These are phyloP conservation scores for Tipula confusa DNA, from an alignment of 2,888 invertebrate genomes.

Conservation along the genomic window DNA sequence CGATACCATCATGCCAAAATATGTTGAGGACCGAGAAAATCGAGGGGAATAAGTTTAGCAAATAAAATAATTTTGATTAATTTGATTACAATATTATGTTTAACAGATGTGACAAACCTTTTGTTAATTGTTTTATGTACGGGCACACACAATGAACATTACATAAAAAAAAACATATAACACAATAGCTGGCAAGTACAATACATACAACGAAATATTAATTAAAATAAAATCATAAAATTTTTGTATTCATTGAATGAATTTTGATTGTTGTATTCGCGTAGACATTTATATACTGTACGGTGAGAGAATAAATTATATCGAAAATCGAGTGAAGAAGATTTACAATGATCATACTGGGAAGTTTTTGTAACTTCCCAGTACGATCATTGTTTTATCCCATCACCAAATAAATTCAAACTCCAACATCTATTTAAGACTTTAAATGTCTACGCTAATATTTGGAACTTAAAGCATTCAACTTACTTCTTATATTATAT, in stretches of 20 bases:
- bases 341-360: too few species aligned
- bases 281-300: background rate
- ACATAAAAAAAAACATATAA: background rate
- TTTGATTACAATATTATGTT: background rate
- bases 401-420: too few species aligned
- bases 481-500: too few species aligned
- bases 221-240: slow-evolving; percentile 1
- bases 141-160: background rate
- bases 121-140: slow-evolving; percentile 15
- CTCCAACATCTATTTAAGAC: too few species aligned
- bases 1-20: background rate
- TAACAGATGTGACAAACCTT: slow-evolving; percentile 20
- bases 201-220: background rate
- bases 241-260: background rate
- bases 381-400: too few species aligned
- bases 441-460: too few species aligned
- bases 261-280: background rate
- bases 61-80: background rate
- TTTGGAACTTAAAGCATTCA: too few species aligned
- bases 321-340: too few species aligned
- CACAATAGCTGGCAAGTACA: background rate
- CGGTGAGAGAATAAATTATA: background rate
- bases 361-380: too few species aligned
- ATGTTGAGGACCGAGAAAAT: background rate
- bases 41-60: background rate